phyloP scores from a whole-genome alignment of 2,888 invertebrate genomes.

The Nematopogon swammerdamellus region DNA sequence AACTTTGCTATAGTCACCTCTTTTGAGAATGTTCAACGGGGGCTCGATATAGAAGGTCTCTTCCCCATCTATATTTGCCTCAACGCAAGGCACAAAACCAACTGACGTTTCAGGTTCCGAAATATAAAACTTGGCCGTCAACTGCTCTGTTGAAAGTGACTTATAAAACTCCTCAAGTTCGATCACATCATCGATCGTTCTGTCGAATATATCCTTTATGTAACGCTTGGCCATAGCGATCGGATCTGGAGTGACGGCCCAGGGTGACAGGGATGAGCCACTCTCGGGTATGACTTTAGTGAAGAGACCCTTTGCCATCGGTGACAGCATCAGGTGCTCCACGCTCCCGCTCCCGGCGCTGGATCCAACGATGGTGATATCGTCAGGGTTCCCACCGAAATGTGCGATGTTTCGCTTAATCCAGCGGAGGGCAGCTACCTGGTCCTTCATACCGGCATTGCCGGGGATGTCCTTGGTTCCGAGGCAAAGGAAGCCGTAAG shows the following conservation, averaged over 20 bases:
- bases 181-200: too few species aligned
- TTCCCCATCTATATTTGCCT: constrained; percentile 11
- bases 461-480: neutral
- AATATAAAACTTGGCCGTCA: neutral
- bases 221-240: constrained; percentile 1
- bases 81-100: constrained; percentile 20
- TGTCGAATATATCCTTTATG: neutral
- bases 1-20: constrained; percentile 2
- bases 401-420: constrained; percentile 1
- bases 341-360: constrained; percentile 29
- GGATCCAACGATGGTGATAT: constrained; percentile 17
- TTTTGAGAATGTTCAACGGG: neutral
- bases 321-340: constrained; percentile 26
- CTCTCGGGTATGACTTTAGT: constrained; percentile 28
- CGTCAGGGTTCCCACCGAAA: constrained; percentile 1
- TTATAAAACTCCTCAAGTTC: too few species aligned
- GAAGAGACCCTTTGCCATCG: constrained; percentile 23
- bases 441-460: neutral
- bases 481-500: neutral
- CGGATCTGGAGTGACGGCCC: constrained; percentile 2
- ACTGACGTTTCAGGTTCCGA: neutral
- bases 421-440: constrained; percentile 1
- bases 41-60: too few species aligned
- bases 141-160: neutral
- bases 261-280: constrained; percentile 11